Conservation (phyloP, 2,797 vertebrate species). For the Microcaecilia unicolor region DNA sequence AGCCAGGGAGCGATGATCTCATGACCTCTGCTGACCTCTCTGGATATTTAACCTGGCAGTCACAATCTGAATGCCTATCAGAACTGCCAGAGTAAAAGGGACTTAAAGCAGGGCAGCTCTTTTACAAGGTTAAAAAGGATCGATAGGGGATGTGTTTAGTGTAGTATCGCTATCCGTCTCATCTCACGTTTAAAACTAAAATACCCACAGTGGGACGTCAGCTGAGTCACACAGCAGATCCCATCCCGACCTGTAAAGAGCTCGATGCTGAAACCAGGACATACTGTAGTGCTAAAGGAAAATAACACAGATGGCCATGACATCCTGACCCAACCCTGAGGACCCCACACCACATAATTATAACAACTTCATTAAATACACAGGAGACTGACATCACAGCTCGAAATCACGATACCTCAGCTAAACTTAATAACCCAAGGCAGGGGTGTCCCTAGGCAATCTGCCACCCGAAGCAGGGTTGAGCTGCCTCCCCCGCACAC, state of each 20-base stretch:
- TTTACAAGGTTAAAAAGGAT: slow-evolving; percentile 62
- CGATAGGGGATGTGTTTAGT: slow-evolving; percentile 65
- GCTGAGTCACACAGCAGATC: slow-evolving; percentile 28
- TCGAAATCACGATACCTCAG: too few species aligned
- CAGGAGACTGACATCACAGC: too few species aligned
- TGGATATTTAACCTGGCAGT: slow-evolving; percentile 47
- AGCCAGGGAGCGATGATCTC: slow-evolving; percentile 23
- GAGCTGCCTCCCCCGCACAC: too few species aligned
- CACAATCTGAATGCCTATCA: slow-evolving; percentile 56
- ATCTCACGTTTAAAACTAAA: slow-evolving; percentile 44
- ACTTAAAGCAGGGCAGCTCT: slow-evolving; percentile 45
- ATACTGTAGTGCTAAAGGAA: accelerated
- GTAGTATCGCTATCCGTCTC: slow-evolving; percentile 56
- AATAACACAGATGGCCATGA: background rate
- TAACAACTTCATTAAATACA: too few species aligned
- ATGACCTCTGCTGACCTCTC: slow-evolving; percentile 49
- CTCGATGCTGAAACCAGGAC: too few species aligned
- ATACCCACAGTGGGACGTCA: slow-evolving; percentile 36
- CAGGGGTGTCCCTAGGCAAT: too few species aligned
- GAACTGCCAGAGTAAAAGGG: slow-evolving; percentile 47
- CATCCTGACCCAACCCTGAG: too few species aligned
- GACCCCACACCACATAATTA: too few species aligned
- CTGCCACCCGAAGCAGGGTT: too few species aligned
- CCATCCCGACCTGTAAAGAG: too few species aligned
- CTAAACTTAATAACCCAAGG: too few species aligned